These are phyloP conservation scores for Apotomis betuletana DNA, from an alignment of 2,888 invertebrate species.

Conservation along the genomic window DNA sequence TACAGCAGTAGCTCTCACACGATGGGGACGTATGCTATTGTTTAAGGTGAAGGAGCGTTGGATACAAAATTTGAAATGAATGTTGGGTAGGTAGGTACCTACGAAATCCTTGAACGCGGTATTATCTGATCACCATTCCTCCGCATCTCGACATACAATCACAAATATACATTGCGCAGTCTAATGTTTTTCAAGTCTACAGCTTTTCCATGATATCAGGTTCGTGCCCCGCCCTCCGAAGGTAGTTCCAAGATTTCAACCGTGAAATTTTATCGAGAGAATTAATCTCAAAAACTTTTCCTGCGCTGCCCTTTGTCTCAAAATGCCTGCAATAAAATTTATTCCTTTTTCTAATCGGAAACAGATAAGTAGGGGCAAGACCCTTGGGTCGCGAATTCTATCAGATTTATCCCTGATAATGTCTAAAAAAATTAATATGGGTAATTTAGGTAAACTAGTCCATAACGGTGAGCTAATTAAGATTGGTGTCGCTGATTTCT, in stretches of 20 bases:
- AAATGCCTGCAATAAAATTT: constrained; percentile 73
- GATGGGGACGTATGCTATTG: too few species aligned
- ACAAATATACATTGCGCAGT: not conserved
- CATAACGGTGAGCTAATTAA: constrained; percentile 27
- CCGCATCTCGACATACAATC: too few species aligned
- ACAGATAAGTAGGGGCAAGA: constrained; percentile 65
- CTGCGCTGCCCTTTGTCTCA: constrained; percentile 67
- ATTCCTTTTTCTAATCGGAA: constrained; percentile 71
- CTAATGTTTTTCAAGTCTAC: constrained; percentile 54
- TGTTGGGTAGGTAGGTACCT: too few species aligned
- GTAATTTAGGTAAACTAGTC: constrained; percentile 45
- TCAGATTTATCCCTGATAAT: constrained; percentile 44
- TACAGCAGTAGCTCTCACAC: too few species aligned
- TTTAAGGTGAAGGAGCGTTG: too few species aligned
- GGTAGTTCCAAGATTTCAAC: constrained; percentile 71
- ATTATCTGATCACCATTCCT: too few species aligned
- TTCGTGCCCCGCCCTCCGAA: constrained; percentile 60
- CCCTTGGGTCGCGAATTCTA: constrained; percentile 52
- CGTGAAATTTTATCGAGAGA: constrained; percentile 81
- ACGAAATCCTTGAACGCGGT: too few species aligned
- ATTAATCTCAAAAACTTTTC: constrained; percentile 79
- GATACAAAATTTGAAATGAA: too few species aligned
- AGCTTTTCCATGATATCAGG: constrained; percentile 61
- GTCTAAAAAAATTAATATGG: constrained; percentile 41
- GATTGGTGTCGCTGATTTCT: constrained; percentile 18